phyloP scores from a whole-genome alignment of 2,113 vertebrate genomes.

The Aptenodytes patagonicus region DNA sequence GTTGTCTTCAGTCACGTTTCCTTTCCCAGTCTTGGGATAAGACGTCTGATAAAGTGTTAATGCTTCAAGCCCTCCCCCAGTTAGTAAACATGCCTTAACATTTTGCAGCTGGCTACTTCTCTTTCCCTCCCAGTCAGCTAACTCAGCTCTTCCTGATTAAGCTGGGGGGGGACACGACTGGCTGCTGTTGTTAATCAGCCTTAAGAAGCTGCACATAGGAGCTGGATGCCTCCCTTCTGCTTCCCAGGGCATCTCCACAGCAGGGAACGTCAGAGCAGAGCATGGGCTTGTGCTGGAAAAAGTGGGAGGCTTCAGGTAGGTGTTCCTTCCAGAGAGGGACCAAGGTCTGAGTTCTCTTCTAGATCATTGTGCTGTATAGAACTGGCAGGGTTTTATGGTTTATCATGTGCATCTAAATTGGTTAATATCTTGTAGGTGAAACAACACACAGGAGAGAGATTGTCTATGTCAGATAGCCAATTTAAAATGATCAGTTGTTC shows the following conservation, averaged over 20 bases:
- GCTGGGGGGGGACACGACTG: not conserved
- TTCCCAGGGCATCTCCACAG: not conserved
- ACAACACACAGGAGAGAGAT: not conserved
- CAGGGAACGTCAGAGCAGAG: not conserved
- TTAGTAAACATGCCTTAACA: not conserved
- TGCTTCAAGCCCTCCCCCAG: not conserved
- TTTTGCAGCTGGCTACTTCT: not conserved
- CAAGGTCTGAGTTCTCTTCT: not conserved
- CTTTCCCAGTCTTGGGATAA: not conserved
- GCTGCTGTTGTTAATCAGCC: not conserved
- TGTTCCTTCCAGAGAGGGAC: not conserved
- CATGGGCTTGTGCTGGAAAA: not conserved
- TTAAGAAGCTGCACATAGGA: not conserved
- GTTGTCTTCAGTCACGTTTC: not conserved
- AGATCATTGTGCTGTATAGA: fast-evolving
- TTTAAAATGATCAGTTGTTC: not conserved
- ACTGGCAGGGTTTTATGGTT: not conserved
- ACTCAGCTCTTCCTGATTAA: not conserved
- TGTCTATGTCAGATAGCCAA: not conserved
- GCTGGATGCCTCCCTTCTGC: not conserved
- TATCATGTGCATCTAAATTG: not conserved
- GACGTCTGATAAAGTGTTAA: not conserved
- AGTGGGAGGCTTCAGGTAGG: not conserved
- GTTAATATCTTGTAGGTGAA: not conserved
- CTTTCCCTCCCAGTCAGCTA: not conserved